phyloP scores from a whole-genome alignment of 2,797 vertebrate species.

The Setipinna tenuifilis region DNA sequence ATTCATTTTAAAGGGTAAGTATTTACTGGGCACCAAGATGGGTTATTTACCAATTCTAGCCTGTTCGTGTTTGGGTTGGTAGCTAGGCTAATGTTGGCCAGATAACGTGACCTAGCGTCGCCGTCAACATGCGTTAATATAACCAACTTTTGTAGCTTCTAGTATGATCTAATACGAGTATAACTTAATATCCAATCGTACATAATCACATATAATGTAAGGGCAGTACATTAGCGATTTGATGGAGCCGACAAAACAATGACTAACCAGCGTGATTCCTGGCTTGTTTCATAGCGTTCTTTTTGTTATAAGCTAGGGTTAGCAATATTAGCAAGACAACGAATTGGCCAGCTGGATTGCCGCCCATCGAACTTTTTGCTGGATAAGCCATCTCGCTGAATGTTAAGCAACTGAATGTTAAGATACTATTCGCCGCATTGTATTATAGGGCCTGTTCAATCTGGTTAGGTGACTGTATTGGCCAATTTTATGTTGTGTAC shows the following conservation, averaged over 20 bases:
- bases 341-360: background rate
- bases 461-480: too few relatives aligned
- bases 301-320: background rate
- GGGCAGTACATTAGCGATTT: background rate
- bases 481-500: too few relatives aligned
- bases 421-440: too few relatives aligned
- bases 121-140: background rate
- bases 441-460: too few relatives aligned
- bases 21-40: background rate
- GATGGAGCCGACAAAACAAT: background rate
- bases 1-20: background rate
- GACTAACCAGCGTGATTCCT: background rate
- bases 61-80: background rate
- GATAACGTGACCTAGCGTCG: background rate
- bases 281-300: background rate
- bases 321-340: too few relatives aligned
- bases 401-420: too few relatives aligned
- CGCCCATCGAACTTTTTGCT: too few relatives aligned
- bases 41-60: background rate
- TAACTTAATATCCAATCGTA: background rate
- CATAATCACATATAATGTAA: background rate
- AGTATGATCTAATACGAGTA: too few relatives aligned
- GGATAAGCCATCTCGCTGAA: too few relatives aligned
- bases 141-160: background rate
- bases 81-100: background rate